Evolutionary conservation across 2,888 invertebrate species (phyloP).

Genomic region (Brachyptera putata): DNA sequence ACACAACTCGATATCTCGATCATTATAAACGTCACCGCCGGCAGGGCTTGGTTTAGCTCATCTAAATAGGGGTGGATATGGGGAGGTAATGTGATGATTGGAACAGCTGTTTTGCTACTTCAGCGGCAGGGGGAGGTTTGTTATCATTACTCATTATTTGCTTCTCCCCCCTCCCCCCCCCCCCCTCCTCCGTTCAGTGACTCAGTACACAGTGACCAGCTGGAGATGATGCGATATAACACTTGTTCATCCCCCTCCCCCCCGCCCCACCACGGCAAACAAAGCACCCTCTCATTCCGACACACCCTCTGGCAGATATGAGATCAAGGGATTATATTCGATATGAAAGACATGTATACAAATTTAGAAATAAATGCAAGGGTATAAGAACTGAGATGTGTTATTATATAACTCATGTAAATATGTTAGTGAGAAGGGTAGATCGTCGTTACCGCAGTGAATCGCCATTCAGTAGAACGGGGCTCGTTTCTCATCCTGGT

Average conservation of each 20-base stretch:
- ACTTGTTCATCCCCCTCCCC: background rate
- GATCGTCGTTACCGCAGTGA: too few species aligned
- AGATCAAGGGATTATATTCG: too few species aligned
- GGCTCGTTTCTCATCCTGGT: too few species aligned
- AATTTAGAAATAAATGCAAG: too few species aligned
- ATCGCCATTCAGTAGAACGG: too few species aligned
- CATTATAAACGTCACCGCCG: too few species aligned
- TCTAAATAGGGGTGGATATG: background rate
- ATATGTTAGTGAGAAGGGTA: too few species aligned
- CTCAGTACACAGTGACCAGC: constrained; percentile 2
- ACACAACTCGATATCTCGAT: too few species aligned
- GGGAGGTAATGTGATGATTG: background rate
- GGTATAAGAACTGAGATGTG: too few species aligned
- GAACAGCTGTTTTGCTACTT: background rate
- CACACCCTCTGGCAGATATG: too few species aligned
- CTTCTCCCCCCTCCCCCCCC: background rate
- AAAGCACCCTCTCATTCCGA: background rate
- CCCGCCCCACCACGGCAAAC: background rate
- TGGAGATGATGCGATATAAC: background rate
- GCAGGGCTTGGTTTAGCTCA: background rate
- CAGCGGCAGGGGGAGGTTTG: background rate
- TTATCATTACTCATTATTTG: constrained; percentile 6
- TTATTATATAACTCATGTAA: too few species aligned
- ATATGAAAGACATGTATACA: too few species aligned
- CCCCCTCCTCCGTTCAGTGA: background rate